These are phyloP conservation scores for Phymatocera aterrima DNA, from an alignment of 2,888 invertebrate genomes.

Conservation along the genomic window DNA sequence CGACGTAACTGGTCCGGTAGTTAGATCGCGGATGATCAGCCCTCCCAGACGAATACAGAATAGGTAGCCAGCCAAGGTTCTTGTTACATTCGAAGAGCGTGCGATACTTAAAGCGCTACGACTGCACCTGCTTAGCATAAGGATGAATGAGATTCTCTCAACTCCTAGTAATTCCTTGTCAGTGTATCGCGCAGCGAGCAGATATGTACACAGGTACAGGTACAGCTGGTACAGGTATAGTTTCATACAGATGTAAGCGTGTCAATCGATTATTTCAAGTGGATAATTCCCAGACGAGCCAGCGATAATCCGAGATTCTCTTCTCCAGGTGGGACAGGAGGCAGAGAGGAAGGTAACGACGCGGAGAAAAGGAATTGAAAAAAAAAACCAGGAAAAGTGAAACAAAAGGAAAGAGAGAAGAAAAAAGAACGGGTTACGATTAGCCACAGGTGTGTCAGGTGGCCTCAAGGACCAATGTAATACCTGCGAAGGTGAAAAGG, in stretches of 20 bases:
- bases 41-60: conserved; percentile 14
- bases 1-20: too few species aligned
- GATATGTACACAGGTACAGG: background rate
- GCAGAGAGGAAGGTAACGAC: background rate
- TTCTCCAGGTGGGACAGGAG: background rate
- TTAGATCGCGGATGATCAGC: too few species aligned
- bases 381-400: background rate
- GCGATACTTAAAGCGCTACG: background rate
- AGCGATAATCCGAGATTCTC: background rate
- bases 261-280: background rate
- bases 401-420: background rate
- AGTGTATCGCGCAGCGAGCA: background rate
- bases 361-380: background rate
- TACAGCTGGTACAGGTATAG: background rate
- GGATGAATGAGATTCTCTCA: background rate
- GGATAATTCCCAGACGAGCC: background rate
- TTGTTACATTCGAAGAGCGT: background rate
- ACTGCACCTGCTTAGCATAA: conserved; percentile 9
- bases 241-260: too few species aligned
- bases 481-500: background rate
- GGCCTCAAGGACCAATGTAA: conserved; percentile 14
- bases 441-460: conserved; percentile 40
- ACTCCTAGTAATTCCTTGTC: background rate
- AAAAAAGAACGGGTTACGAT: background rate
- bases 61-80: too few species aligned